These are phyloP conservation scores for Cercocebus atys DNA, from an alignment of 2,113 vertebrate genomes.

Conservation along the genomic window DNA sequence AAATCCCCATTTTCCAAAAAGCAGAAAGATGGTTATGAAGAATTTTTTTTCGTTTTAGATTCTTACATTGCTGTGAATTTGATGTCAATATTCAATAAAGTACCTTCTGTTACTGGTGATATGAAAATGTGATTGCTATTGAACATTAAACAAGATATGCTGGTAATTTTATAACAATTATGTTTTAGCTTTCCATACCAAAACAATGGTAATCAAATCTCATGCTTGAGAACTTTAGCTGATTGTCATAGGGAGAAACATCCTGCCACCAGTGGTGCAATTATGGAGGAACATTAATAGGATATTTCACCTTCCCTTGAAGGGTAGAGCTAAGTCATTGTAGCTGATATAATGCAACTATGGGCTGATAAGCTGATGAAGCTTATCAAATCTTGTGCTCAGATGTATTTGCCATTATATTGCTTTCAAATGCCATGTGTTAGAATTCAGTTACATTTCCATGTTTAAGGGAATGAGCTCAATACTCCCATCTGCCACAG, in stretches of 20 bases:
- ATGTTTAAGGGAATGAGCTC: conserved; percentile 22
- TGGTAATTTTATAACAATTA: conserved; percentile 51
- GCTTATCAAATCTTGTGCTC: background rate
- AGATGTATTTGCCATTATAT: conserved; percentile 32
- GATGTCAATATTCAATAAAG: conserved; percentile 1
- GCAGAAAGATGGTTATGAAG: background rate
- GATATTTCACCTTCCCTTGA: conserved; percentile 18
- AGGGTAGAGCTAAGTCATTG: background rate
- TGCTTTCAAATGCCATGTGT: background rate
- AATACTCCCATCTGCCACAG: background rate
- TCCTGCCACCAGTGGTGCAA: background rate
- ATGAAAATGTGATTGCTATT: conserved; percentile 27
- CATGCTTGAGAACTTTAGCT: conserved; percentile 25
- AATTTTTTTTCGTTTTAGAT: background rate
- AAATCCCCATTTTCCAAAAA: background rate
- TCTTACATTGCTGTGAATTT: background rate
- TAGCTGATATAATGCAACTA: background rate
- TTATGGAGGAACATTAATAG: background rate
- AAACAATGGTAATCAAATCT: conserved; percentile 59
- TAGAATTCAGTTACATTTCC: background rate
- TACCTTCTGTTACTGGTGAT: background rate
- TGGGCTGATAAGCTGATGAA: background rate
- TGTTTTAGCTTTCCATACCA: background rate
- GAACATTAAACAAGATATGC: background rate
- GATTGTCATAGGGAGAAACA: background rate